Conservation (phyloP, 1,140 invertebrate genomes). For the Meloidogyne chitwoodi region DNA sequence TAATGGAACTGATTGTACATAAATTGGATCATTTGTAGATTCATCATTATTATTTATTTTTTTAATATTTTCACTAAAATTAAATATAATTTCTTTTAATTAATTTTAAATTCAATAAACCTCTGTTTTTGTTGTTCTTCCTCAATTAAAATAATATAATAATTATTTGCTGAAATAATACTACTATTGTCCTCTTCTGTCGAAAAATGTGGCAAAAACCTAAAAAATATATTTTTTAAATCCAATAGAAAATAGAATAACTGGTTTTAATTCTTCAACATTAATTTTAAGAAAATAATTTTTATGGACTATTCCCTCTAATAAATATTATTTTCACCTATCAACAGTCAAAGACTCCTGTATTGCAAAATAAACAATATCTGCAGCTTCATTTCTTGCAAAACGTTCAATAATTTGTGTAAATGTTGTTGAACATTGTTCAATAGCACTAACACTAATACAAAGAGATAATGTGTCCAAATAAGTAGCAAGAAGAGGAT, state of each 20-base stretch:
- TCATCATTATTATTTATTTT: not conserved
- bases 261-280: too few species aligned
- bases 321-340: not conserved
- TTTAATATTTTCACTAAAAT: not conserved
- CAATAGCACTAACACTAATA: slow-evolving; percentile 22
- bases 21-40: not conserved
- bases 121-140: not conserved
- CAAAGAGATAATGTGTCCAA: slow-evolving; percentile 6
- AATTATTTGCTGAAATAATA: not conserved
- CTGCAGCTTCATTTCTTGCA: not conserved
- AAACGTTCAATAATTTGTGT: not conserved
- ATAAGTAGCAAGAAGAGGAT: slow-evolving; percentile 3
- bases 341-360: not conserved
- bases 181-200: not conserved
- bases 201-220: not conserved
- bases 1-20: not conserved
- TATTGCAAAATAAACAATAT: not conserved
- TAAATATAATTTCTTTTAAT: not conserved
- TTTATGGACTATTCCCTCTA: not conserved
- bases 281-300: too few species aligned
- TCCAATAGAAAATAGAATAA: too few species aligned
- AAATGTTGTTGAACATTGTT: slow-evolving; percentile 5
- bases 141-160: slow-evolving; percentile 5
- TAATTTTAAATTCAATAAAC: not conserved
- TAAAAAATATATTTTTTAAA: not conserved